Conservation (phyloP, 2,888 invertebrate species). For the Vannuccia rotundouncinata region DNA sequence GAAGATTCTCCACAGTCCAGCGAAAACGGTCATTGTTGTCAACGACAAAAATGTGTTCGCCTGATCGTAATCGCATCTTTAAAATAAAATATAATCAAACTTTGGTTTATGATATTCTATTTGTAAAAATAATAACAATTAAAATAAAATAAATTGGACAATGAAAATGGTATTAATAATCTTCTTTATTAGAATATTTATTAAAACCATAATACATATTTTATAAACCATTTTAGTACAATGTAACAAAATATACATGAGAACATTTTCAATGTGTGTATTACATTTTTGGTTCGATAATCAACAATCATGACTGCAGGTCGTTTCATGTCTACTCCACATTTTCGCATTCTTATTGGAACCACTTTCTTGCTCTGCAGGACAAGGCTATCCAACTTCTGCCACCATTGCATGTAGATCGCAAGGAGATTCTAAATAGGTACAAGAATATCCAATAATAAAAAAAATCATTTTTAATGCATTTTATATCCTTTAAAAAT, state of each 20-base stretch:
- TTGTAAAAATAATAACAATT: too few relatives aligned
- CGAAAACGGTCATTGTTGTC: slow-evolving; percentile 9
- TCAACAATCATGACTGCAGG: slow-evolving; percentile 31
- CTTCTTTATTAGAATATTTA: too few relatives aligned
- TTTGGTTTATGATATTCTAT: too few relatives aligned
- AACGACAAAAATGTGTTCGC: slow-evolving; percentile 31
- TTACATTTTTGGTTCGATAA: slow-evolving; percentile 15
- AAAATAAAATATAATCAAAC: too few relatives aligned
- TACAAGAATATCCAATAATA: neutral
- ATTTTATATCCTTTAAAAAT: neutral
- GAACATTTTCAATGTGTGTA: too few relatives aligned
- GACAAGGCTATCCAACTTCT: slow-evolving; percentile 29
- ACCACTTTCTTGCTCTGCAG: slow-evolving; percentile 28
- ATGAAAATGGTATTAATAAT: too few relatives aligned
- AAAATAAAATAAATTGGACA: too few relatives aligned
- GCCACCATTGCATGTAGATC: slow-evolving; percentile 33
- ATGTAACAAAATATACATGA: too few relatives aligned
- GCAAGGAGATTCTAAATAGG: neutral
- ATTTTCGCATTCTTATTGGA: slow-evolving; percentile 5
- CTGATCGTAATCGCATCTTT: slow-evolving; percentile 9
- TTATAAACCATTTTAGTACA: too few relatives aligned
- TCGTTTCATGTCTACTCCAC: slow-evolving; percentile 32
- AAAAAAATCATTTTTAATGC: neutral
- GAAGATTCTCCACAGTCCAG: slow-evolving; percentile 30
- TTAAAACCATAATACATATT: too few relatives aligned